A percentile compares a stretch with the other conserved stretches of the same genome.
Evolutionary conservation across 1,140 invertebrate species (phyloP).

Genomic region (Rhynchophorus ferrugineus): DNA sequence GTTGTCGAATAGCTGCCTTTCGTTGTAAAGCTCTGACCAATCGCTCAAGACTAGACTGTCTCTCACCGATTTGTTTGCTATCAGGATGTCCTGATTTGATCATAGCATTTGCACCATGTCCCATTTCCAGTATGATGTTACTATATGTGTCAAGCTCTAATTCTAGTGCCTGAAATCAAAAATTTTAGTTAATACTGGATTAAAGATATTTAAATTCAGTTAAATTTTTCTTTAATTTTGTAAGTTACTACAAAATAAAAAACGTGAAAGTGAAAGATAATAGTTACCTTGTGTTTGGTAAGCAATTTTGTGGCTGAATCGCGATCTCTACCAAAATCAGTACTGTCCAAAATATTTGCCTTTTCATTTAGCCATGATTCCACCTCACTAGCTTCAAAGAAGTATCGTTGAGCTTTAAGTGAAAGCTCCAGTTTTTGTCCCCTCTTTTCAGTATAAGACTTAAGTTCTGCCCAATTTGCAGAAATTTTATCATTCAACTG

Average conservation of each 20-base stretch:
- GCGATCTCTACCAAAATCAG: conserved; percentile 80
- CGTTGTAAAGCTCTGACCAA: conserved; percentile 76
- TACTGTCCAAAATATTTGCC: conserved; percentile 69
- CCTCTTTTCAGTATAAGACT: conserved; percentile 60
- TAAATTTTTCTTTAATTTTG: not conserved
- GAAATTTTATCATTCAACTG: conserved; percentile 57
- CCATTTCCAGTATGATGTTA: conserved; percentile 88
- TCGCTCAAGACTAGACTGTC: conserved; percentile 69
- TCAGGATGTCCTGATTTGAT: conserved; percentile 70
- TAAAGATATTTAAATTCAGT: not conserved
- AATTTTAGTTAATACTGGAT: conserved; percentile 1
- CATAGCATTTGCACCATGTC: conserved; percentile 73
- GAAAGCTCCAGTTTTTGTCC: conserved; percentile 76
- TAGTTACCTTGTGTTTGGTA: conserved; percentile 78
- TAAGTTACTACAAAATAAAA: not conserved
- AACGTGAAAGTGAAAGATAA: conserved; percentile 1
- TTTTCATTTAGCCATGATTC: conserved; percentile 90
- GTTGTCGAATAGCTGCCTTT: conserved; percentile 69
- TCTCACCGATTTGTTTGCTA: conserved; percentile 66
- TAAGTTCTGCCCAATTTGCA: conserved; percentile 62
- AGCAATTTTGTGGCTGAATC: conserved; percentile 84
- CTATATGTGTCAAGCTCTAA: conserved; percentile 90
- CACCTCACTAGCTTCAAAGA: conserved; percentile 84
- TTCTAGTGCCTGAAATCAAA: conserved; percentile 64
- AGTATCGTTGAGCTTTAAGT: conserved; percentile 81